Base-by-base conservation (phyloP, 53 echinoderm and acorn worm species). In the Holothuria leucospilota region DNA sequence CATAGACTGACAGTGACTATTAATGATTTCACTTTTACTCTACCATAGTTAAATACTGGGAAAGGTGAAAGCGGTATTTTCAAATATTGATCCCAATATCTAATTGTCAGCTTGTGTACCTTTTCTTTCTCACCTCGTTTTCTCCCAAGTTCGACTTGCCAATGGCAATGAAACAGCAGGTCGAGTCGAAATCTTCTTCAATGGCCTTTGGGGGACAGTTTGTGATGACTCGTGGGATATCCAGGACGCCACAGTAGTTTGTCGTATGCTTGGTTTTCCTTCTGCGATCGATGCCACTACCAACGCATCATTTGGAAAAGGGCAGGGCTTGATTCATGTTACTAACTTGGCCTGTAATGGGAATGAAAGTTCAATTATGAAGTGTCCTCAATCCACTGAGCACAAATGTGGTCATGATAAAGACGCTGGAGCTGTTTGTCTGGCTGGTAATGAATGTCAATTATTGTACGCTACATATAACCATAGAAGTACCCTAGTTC, bases 201-300 rank as follows among this genome's bases (percentile, higher is more conserved):
- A 70, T 73, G 86, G 86, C 25, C 38, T 53, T n/a, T 86, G 86
- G 86, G 74, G 74, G 13, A 75, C 86, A 5, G 62, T 86, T 29
- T 86, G 86, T 60, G 75, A 86, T 23, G 74, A 86, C 53, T 21
- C 39, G 0, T 86, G 86, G 86, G 86, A 86, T 40, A 5, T 62
- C 2, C 16, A 6, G 15, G 86, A 86, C 29, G 86, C 86, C 60
- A 49, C 59, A 2, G 86, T 86, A 13, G 75, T 86, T 20, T 86
- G 86, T 39, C 86, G 73, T 13, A 51, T 51, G 86, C 56, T 86
- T 20, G 86, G 86, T 9, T 60, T 82, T 56, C 39, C 60, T 0
- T 51, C 61, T 20, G 88, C 82, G 15, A 11, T 65, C 38, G 27
- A 34, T 7, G 88, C 88, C 25, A 26, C 39, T 20, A 39, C 69